Conservation (phyloP, 2,888 invertebrate genomes). For the Junonia oenone region DNA sequence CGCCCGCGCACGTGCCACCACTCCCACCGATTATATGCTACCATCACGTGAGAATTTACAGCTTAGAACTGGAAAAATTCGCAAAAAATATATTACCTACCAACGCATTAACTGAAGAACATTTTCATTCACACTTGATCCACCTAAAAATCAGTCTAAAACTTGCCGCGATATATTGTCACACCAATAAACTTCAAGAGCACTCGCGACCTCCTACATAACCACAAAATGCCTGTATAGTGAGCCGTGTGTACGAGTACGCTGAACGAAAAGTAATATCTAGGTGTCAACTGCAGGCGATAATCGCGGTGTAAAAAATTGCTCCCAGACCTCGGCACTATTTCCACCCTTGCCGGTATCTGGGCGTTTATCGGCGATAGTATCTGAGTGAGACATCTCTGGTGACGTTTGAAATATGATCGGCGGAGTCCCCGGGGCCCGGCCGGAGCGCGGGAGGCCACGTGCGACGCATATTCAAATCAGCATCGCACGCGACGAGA, state of each 20-base stretch:
- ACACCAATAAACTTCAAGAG: slow-evolving; percentile 63
- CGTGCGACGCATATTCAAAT: slow-evolving; percentile 79
- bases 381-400: slow-evolving; percentile 79
- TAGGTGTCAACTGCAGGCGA: slow-evolving; percentile 78
- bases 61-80: background rate
- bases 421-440: slow-evolving; percentile 66
- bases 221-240: slow-evolving; percentile 54
- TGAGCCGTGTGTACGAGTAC: slow-evolving; percentile 30
- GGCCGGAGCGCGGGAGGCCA: slow-evolving; percentile 54
- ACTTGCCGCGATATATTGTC: slow-evolving; percentile 45
- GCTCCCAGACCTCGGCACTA: slow-evolving; percentile 57
- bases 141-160: slow-evolving; percentile 3
- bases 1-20: slow-evolving; percentile 45
- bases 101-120: no score
- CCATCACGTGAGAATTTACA: slow-evolving; percentile 50
- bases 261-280: slow-evolving; percentile 71
- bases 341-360: slow-evolving; percentile 71
- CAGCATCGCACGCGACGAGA: slow-evolving; percentile 73
- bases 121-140: background rate
- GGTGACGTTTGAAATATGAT: slow-evolving; percentile 80
- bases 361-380: slow-evolving; percentile 75
- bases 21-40: slow-evolving; percentile 72
- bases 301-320: slow-evolving; percentile 76
- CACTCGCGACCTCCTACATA: slow-evolving; percentile 44
- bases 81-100: no score